phyloP scores from a whole-genome alignment of 2,113 vertebrate species.

The Apodemus sylvaticus region DNA sequence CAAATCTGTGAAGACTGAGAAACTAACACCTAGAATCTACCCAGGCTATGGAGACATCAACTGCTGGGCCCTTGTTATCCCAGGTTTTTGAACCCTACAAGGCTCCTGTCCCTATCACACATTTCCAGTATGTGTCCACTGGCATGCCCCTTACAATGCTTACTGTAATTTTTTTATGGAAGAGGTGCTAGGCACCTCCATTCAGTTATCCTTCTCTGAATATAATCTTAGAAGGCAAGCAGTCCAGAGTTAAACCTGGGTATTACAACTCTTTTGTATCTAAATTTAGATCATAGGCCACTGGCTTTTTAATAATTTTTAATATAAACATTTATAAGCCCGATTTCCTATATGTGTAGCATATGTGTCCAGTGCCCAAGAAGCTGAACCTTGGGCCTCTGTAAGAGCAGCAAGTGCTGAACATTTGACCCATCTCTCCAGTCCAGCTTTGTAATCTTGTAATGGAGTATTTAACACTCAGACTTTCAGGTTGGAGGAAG shows the following conservation, averaged over 20 bases:
- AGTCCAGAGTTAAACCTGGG: background rate
- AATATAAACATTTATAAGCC: background rate
- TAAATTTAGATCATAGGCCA: background rate
- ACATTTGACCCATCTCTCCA: background rate
- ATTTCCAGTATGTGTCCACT: background rate
- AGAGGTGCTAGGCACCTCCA: background rate
- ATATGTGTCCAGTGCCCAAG: background rate
- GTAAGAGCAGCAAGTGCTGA: background rate
- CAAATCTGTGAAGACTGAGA: background rate
- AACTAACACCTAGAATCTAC: background rate
- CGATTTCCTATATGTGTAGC: background rate
- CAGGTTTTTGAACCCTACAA: background rate
- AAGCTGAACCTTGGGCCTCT: background rate
- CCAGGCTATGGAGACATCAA: background rate
- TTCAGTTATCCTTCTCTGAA: background rate
- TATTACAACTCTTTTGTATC: background rate
- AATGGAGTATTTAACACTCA: background rate
- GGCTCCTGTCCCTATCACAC: background rate
- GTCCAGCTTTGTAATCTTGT: background rate
- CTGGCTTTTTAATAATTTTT: background rate
- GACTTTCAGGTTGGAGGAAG: background rate
- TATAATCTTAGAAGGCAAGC: background rate
- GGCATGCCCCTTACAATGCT: background rate
- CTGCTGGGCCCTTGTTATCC: background rate
- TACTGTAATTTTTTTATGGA: background rate